phyloP scores from a whole-genome alignment of 64 coral and sea anemone genomes.

The Pocillopora damicornis region DNA sequence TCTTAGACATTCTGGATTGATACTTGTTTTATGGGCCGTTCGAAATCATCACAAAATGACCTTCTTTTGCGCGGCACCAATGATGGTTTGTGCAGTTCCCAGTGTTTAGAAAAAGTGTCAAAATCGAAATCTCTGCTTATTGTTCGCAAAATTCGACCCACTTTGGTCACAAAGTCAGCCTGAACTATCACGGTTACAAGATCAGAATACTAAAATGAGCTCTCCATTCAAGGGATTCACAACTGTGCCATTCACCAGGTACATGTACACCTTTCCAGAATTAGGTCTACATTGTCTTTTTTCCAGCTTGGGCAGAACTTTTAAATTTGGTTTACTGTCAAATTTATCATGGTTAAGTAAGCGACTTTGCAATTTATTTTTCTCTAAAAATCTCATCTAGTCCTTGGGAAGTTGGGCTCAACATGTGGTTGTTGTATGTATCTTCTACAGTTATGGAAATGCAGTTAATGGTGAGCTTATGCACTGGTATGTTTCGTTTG shows the following conservation, averaged over 20 bases:
- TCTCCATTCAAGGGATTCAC: background rate
- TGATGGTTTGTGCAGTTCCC: conserved; percentile 3
- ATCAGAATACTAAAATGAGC: background rate
- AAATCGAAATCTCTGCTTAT: background rate
- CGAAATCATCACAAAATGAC: conserved; percentile 1
- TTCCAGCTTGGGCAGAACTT: background rate
- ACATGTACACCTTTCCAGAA: background rate
- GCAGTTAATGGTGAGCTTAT: background rate
- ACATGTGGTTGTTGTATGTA: background rate
- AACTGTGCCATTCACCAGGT: background rate
- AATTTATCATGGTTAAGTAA: background rate
- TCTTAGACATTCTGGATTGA: conserved; percentile 17
- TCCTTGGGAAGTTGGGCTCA: background rate
- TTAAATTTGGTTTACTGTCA: background rate
- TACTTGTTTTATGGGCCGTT: conserved; percentile 7
- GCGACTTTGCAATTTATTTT: background rate
- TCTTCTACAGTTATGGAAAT: background rate
- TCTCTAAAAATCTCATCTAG: background rate
- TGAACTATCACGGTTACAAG: background rate
- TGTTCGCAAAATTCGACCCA: background rate
- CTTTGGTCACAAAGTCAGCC: background rate
- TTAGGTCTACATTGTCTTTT: background rate
- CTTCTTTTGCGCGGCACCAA: background rate
- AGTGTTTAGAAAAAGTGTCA: background rate
- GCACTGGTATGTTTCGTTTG: background rate